Evolutionary conservation across 2,888 invertebrate species (phyloP), one percentile per base, ranked within the genome.

Genomic region (Rapana venosa): DNA sequence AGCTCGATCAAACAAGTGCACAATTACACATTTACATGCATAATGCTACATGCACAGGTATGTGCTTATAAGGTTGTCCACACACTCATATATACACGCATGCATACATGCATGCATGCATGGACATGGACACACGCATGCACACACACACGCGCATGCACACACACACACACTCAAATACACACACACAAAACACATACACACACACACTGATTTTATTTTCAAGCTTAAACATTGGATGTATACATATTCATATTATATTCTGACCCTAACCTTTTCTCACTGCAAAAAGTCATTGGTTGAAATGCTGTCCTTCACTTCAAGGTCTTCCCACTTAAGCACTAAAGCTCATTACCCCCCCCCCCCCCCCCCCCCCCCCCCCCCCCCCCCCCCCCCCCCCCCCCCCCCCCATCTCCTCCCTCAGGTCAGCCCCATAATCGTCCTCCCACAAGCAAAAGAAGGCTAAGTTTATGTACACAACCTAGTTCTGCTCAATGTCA

Each of bases 161-260:
- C 74, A 74, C 74, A 74, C 74, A 74, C 74, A 74, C 30, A 74
- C 74, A 74, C 74, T n/a, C 74, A 74, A n/a, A 74, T n/a, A 74
- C 70, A 74, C 70, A 15, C 70, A 74, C n/a, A n/a, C 74, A n/a
- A 4, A 13, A 74, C 74, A 74, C 74, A 74, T n/a, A 74, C 74
- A 74, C 74, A 74, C 74, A 74, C 74, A 74, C 74, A 74, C 74
- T 20, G n/a, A 74, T 11, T 30, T 26, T 30, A 2, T 22, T 61
- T 20, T 61, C 4, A 4, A 61, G 61, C 15, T 47, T 47, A 61
- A 61, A 61, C 61, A 20, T 77, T 26, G 15, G 1, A 61, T 61
- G 61, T 13, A 22, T 61, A 61, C 61, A 26, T 30, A 77, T 77
- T 30, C 26, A 77, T 77, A 26, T 22, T n/a, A 26, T 77, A 13